These are phyloP conservation scores for Caenorhabditis inopinata DNA, from an alignment of 1,140 invertebrate genomes.

Conservation along the genomic window DNA sequence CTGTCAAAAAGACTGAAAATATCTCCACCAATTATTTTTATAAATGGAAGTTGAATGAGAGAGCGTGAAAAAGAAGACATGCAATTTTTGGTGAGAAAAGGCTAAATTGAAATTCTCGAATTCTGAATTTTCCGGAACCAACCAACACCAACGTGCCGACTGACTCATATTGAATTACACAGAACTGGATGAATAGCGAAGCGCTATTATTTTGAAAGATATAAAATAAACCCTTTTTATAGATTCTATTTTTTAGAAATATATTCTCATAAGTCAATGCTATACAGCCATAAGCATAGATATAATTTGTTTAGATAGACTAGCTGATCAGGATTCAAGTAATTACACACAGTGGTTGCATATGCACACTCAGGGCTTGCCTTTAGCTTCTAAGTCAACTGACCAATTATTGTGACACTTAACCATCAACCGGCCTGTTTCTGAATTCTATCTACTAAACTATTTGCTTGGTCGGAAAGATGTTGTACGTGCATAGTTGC, in stretches of 20 bases:
- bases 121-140: slow-evolving; percentile 15
- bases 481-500: not conserved
- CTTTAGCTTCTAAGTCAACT: not conserved
- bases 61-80: not conserved
- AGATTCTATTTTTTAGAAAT: not conserved
- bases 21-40: too few relatives aligned
- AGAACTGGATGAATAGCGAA: slow-evolving; percentile 1
- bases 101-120: slow-evolving; percentile 17
- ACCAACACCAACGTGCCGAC: not conserved
- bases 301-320: slow-evolving; percentile 18
- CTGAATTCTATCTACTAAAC: slow-evolving; percentile 18
- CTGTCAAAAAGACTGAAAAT: too few relatives aligned
- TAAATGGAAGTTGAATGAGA: not conserved
- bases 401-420: slow-evolving; percentile 28
- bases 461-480: not conserved
- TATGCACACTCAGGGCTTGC: not conserved
- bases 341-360: not conserved
- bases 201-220: not conserved
- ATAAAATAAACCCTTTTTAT: not conserved
- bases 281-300: too few relatives aligned
- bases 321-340: slow-evolving; percentile 24
- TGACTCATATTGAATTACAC: slow-evolving; percentile 27
- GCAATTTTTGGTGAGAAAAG: slow-evolving; percentile 22
- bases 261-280: not conserved
- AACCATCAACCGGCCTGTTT: slow-evolving; percentile 19